Percentiles rank a stretch among this genome's conserved stretches.
These are phyloP conservation scores for Brachypalpus laphriformis DNA, from an alignment of 2,888 invertebrate species.

Conservation along the genomic window DNA sequence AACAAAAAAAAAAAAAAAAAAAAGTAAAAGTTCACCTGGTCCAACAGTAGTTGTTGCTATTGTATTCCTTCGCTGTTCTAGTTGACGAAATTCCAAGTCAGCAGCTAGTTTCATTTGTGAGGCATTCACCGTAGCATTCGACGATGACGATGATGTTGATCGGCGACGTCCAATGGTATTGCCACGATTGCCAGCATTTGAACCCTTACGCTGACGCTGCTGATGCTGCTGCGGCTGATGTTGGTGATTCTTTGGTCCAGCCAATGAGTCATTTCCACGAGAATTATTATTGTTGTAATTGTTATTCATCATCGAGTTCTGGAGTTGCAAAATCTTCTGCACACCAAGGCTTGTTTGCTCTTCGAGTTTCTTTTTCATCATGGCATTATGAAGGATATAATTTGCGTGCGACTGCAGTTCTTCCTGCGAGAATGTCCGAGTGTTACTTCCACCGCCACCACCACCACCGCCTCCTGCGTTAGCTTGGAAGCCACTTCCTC, in stretches of 20 bases:
- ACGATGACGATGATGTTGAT: slow-evolving; percentile 65
- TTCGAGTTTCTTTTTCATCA: slow-evolving; percentile 81
- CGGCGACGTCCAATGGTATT: slow-evolving; percentile 50
- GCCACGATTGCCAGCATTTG: slow-evolving; percentile 36
- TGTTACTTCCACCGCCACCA: slow-evolving; percentile 2
- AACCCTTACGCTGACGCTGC: slow-evolving; percentile 70
- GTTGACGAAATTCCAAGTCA: slow-evolving; percentile 48
- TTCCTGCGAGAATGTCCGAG: slow-evolving; percentile 77
- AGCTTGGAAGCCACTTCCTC: background rate
- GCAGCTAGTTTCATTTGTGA: slow-evolving; percentile 34
- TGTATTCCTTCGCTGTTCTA: slow-evolving; percentile 63
- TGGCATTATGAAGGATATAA: slow-evolving; percentile 81
- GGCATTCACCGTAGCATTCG: slow-evolving; percentile 43
- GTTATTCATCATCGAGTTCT: slow-evolving; percentile 38
- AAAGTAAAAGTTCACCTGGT: slow-evolving; percentile 33
- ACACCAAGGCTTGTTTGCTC: slow-evolving; percentile 78
- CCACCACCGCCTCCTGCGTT: background rate
- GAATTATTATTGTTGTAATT: slow-evolving; percentile 11
- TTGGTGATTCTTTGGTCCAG: slow-evolving; percentile 56
- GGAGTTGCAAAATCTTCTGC: slow-evolving; percentile 78
- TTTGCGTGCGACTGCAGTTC: slow-evolving; percentile 81
- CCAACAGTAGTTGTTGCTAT: slow-evolving; percentile 57
- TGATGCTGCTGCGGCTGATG: slow-evolving; percentile 69
- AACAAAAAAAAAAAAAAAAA: background rate
- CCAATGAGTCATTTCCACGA: slow-evolving; percentile 46